Evolutionary conservation across 2,797 vertebrate genomes (phyloP), one percentile per base, ranked within the genome.

Genomic region (Pristis pectinata): DNA sequence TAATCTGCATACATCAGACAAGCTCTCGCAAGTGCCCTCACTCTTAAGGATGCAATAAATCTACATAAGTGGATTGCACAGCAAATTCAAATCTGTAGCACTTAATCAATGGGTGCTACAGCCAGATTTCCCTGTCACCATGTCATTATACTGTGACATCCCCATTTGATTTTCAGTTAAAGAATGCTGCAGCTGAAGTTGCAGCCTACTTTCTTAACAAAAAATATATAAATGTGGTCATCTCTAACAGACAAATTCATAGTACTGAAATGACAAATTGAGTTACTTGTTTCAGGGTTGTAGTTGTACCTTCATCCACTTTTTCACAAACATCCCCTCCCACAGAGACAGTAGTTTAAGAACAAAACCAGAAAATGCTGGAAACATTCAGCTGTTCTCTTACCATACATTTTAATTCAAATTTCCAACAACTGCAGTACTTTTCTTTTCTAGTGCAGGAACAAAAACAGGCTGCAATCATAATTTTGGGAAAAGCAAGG

Each of bases 401-500:
- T 70, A 67, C 67, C 67, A 15, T 67, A 70, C 22, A 49, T 49
- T 49, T 49, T 49, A 49, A 49, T 49, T 22, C 67, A 22, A 70
- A 70, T 70, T 70, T 70, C 67, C 19, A 22, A 67, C 67, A 70
- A 70, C 67, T 70, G 1, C 49, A 49, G 49, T 49, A 49, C 49
- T 22, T 70, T 22, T 70, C 49, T 22, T 70, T 22, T 70, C 5
- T 70, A 70, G 67, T 70, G 67, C 19, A 89, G 89, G 49, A 49
- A 49, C 49, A 49, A 49, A 49, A 49, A 49, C 49, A 49, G 49
- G 2, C 49, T 49, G 49, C 49, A 49, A 49, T 49, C 17, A 89
- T 11, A 89, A n/a, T 61, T 89, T 89, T 59, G 30, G 34, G 83
- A 72, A 94, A 95, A 96, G 80, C 87, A 2, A n/a, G 77, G 17